Conservation (phyloP, 2,113 vertebrate genomes). For the Osmerus eperlanus region DNA sequence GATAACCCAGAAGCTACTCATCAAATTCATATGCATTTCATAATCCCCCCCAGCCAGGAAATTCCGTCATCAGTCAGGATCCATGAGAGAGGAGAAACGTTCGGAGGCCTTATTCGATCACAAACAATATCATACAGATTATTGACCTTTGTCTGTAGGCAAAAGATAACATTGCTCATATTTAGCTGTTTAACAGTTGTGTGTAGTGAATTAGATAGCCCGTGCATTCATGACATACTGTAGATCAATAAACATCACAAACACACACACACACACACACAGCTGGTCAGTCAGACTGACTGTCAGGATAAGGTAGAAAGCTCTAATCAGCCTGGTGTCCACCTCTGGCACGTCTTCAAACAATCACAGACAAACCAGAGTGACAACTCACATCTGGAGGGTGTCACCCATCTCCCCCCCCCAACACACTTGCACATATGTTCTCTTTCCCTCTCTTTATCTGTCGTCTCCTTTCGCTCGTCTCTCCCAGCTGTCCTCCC, state of each 20-base stretch:
- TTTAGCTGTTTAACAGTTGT: neutral
- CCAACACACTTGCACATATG: neutral
- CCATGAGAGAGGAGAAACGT: neutral
- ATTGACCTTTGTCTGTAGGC: neutral
- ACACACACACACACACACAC: conserved; percentile 2
- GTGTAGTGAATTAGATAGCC: too few relatives aligned
- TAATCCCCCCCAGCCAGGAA: too few relatives aligned
- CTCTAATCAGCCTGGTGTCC: conserved; percentile 27
- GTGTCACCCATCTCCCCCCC: conserved; percentile 16
- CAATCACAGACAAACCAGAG: conserved; percentile 21
- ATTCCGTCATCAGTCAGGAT: neutral
- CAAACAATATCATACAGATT: neutral
- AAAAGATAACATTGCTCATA: neutral
- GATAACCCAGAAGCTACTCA: too few relatives aligned
- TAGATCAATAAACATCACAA: neutral
- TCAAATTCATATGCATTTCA: too few relatives aligned
- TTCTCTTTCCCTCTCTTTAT: conserved; percentile 5
- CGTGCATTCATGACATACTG: too few relatives aligned
- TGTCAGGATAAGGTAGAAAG: conserved; percentile 7
- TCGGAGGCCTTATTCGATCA: neutral
- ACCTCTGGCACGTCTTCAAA: conserved; percentile 40
- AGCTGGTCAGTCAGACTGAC: conserved; percentile 11
- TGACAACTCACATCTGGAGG: conserved; percentile 34
- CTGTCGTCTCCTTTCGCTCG: neutral
- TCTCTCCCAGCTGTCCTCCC: neutral